A percentile compares a stretch with the other conserved stretches of the same genome.
Conservation (phyloP, 2,888 invertebrate species). For the Branchipolynoe longqiensis region DNA sequence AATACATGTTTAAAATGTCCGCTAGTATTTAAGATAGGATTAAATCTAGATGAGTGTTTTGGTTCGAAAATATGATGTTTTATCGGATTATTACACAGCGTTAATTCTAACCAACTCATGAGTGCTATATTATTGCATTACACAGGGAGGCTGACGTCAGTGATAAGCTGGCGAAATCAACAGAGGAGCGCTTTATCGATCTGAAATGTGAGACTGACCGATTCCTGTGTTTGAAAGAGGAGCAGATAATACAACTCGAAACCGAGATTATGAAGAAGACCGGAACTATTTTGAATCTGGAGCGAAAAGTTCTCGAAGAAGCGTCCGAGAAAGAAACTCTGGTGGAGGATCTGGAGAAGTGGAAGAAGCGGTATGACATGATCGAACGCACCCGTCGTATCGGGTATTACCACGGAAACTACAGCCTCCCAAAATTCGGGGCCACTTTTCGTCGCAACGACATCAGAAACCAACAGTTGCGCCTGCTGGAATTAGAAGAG, state of each 20-base stretch:
- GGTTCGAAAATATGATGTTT: no score
- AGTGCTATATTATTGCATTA: no score
- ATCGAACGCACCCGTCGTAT: slow-evolving; percentile 13
- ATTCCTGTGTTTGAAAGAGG: neutral
- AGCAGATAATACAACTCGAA: slow-evolving; percentile 12
- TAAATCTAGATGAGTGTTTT: no score
- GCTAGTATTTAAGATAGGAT: no score
- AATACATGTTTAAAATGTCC: no score
- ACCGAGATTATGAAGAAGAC: neutral
- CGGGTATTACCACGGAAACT: slow-evolving; percentile 38
- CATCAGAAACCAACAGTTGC: no score
- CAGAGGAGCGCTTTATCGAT: slow-evolving; percentile 11
- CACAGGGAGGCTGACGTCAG: slow-evolving; percentile 11
- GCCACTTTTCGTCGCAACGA: no score
- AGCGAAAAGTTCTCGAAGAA: neutral
- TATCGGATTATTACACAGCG: no score
- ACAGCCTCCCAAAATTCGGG: no score
- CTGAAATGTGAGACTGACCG: slow-evolving; percentile 32
- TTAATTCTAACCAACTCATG: no score
- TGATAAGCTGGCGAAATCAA: slow-evolving; percentile 30
- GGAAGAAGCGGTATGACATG: slow-evolving; percentile 5
- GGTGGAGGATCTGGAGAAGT: neutral
- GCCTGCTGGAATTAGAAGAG: no score
- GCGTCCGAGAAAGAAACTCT: neutral
- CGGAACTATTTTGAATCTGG: neutral